Evolutionary conservation across 2,113 vertebrate genomes (phyloP), one percentile per base, ranked within the genome.

Genomic region (Callorhinus ursinus): DNA sequence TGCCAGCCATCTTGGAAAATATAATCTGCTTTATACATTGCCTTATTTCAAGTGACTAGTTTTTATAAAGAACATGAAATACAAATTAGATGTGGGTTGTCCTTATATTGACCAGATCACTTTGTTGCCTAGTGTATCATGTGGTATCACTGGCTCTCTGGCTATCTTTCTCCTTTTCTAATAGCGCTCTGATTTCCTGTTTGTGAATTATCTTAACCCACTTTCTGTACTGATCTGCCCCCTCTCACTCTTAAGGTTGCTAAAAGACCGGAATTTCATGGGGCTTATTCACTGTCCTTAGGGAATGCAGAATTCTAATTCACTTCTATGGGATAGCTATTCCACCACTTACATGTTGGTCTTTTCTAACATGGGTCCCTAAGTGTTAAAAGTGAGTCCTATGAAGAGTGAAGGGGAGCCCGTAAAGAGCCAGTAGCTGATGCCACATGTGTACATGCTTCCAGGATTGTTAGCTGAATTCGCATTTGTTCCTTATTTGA

Each of bases 191-290:
- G 59, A 59, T n/a, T 88, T 83, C 77, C 65, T 84, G 22, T 26
- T 82, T 36, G 24, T 83, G 31, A 82, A 77, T 92, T 59, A 67
- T 83, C 26, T 92, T 13, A 11, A 22, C 39, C 33, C 26, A 11
- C 2, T 82, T 88, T 39, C 22, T 83, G 33, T 96, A 33, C 5
- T 79, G 33, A 72, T 86, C 46, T 88, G 55, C 79, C 72, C 72
- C 57, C 96, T 95, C 89, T 95, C 42, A 76, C 21, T 95, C 55
- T 80, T 49, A 63, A 95, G 51, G 33, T 93, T 94, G 51, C 42
- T 31, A 49, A 55, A 79, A 91, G 67, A 74, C 46, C 81, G 65
- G 42, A 85, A 42, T 92, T 69, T 87, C 21, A 74, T 76, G 84
- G 63, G 14, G 2, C 36, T 91, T 55, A 67, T 82, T 93, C 57